Evolutionary conservation across 2,888 invertebrate genomes (phyloP), one percentile per base, ranked within the genome.

Genomic region (Scelioninae gen. 1): DNA sequence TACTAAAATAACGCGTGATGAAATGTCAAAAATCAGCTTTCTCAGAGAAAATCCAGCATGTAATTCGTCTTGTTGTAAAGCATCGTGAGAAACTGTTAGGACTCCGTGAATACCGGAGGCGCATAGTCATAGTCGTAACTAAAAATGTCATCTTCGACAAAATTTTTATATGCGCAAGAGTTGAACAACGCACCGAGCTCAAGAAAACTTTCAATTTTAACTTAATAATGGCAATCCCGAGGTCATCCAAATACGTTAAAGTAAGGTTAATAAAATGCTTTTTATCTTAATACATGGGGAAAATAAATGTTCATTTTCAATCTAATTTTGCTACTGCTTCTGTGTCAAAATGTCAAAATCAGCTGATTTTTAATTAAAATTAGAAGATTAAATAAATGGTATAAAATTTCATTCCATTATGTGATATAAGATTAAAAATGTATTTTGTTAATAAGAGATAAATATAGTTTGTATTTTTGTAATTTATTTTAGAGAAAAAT

Each of bases 81-180:
- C 43, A 60, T 63, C 68, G 77, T 77, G 77, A 62, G 77, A 77
- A 77, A 69, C 40, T 38, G 11, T 15, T 7, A 47, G 47, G 40
- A 29, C 13, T 16, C 29, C 60, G 55, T 5, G 31, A 56, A 55
- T 29, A 53, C 55, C 43, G 43, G 55, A 15, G 45, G 68, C 55
- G 32, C 15, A 23, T 32, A n/a, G 47, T 9, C 16, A 56, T 43
- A 56, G 47, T 49, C 16, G 32, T 29, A 55, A 16, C 23, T 29
- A 16, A 49, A 79, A 65, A 72, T 79, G 71, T 79, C 65, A 72
- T 72, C 72, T 72, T 63, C 15, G 78, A 71, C 45, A 62, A 65
- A 65, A 77, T 78, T 71, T 78, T 47, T 60, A 5, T 45, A 45
- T 51, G 56, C 62, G 60, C 56, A 65, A 78, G 78, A 78, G 78